Base-by-base conservation (phyloP, 2,113 vertebrate genomes). In the Excalfactoria chinensis region DNA sequence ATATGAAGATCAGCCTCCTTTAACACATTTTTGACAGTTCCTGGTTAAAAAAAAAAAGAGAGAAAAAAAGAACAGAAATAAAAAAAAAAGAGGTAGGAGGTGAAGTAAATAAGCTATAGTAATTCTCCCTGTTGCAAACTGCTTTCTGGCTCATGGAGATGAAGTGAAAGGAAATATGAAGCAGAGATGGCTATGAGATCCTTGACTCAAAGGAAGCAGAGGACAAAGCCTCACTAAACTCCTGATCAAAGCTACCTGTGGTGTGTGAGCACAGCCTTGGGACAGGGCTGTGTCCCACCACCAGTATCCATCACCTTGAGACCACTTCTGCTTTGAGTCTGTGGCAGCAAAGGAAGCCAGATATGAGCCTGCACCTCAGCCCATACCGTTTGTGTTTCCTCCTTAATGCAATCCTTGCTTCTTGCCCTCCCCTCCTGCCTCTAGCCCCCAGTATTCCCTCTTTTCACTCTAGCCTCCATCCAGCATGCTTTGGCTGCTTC, bases 351-450 rank as follows among this genome's bases (percentile, higher is more conserved):
- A 72, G 8, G 40, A 14, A 48, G 17, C 4, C 62, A 51, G 32
- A 46, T 0, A 0, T 8, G 16, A 37, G 26, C 11, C 56, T 30
- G 49, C 32, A 32, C 17, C 14, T 63, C 40, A 72, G 35, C n/a
- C 43, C 2, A 0, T 17, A 10, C 5, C 43, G 14, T 30, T 63
- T 20, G 26, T 46, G 68, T 41, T 67, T 79, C 70, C 59, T 80
- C 12, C 41, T 59, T 74, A 68, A 68, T 1, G 0, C 19, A 23
- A 85, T 6, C 7, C 28, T 19, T 71, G 17, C 59, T 73, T 70
- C 70, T 34, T 49, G n/a, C 3, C 13, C 21, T 62, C 5, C 9
- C 13, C 22, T 64, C 3, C 0, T 0, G 4, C 7, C 22, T 82
- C 78, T 63, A 51, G 49, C 18, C 35, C 14, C 48, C 58, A 14